A percentile compares a stretch with the other conserved stretches of the same genome.
These are phyloP conservation scores for Engraulis encrasicolus DNA, from an alignment of 2,113 vertebrate species.

Conservation along the genomic window DNA sequence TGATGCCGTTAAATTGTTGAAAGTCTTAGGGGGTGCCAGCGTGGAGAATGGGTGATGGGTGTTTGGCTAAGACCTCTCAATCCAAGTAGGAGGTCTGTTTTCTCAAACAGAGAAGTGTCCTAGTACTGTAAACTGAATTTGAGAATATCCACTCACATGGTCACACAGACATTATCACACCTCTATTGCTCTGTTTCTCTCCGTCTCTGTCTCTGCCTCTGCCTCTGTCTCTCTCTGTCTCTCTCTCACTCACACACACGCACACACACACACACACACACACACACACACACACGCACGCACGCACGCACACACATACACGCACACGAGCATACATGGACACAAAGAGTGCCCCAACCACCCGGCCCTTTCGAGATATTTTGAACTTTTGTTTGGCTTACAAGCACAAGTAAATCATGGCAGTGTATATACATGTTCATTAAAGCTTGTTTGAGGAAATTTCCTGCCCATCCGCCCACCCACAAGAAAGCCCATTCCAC, in stretches of 20 bases:
- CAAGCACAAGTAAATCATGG: background rate
- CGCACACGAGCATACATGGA: background rate
- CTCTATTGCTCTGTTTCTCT: too few species aligned
- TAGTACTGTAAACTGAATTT: constrained; percentile 6
- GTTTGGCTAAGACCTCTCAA: background rate
- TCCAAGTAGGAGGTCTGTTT: constrained; percentile 24
- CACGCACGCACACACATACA: constrained; percentile 20
- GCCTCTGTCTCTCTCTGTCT: too few species aligned
- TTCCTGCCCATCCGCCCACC: too few species aligned
- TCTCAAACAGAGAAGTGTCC: constrained; percentile 12
- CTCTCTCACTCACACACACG: background rate
- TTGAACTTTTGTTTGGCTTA: background rate
- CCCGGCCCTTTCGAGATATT: background rate
- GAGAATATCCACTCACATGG: background rate
- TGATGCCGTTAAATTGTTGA: constrained; percentile 28
- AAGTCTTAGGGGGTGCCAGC: background rate
- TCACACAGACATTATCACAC: background rate
- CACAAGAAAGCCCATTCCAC: background rate
- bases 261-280: background rate
- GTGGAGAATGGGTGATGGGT: background rate
- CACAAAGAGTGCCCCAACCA: too few species aligned
- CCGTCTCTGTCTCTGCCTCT: background rate
- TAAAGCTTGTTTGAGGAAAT: background rate
- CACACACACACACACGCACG: background rate
- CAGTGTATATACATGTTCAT: background rate